phyloP scores from a whole-genome alignment of 2,113 vertebrate species.

The Trematomus loennbergii region DNA sequence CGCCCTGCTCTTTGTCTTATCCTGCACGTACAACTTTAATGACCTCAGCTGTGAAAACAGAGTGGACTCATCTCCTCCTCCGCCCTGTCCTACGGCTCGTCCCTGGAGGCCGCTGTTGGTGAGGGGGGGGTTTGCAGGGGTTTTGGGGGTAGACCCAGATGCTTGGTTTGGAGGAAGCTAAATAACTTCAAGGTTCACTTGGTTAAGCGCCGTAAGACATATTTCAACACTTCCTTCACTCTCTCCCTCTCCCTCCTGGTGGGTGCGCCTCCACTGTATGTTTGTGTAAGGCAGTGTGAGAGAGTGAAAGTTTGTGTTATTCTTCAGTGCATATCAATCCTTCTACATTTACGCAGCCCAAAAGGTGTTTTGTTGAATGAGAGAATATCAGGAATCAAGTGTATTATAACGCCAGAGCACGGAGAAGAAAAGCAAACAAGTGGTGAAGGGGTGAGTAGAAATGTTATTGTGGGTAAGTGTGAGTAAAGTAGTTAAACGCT shows the following conservation, averaged over 20 bases:
- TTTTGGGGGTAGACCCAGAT: slow-evolving; percentile 64
- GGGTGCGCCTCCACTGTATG: slow-evolving; percentile 67
- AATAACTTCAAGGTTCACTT: slow-evolving; percentile 80
- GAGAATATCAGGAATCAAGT: slow-evolving; percentile 48
- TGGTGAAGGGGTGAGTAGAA: slow-evolving; percentile 82
- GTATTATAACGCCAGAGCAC: slow-evolving; percentile 18
- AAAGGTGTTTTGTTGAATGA: slow-evolving; percentile 37
- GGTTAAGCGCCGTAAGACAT: slow-evolving; percentile 76
- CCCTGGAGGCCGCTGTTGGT: slow-evolving; percentile 48
- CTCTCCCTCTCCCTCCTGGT: slow-evolving; percentile 53
- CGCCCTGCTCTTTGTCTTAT: slow-evolving; percentile 53
- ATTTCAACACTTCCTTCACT: slow-evolving; percentile 74
- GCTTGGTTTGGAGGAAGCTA: slow-evolving; percentile 72
- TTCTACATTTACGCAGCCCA: slow-evolving; percentile 40
- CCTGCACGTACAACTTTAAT: slow-evolving; percentile 61
- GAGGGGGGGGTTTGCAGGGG: slow-evolving; percentile 36
- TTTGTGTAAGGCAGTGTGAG: slow-evolving; percentile 77
- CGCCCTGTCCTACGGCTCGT: slow-evolving; percentile 58
- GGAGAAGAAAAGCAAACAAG: slow-evolving; percentile 51
- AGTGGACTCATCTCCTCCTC: slow-evolving; percentile 53
- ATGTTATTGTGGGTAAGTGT: slow-evolving; percentile 66
- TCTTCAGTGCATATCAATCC: slow-evolving; percentile 66
- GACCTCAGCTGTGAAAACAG: slow-evolving; percentile 80
- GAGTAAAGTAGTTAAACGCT: slow-evolving; percentile 65
- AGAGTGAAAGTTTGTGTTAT: slow-evolving; percentile 76